Evolutionary conservation across 2,797 vertebrate genomes (phyloP), one percentile per base, ranked within the genome.

Genomic region (Lophotriccus pileatus): DNA sequence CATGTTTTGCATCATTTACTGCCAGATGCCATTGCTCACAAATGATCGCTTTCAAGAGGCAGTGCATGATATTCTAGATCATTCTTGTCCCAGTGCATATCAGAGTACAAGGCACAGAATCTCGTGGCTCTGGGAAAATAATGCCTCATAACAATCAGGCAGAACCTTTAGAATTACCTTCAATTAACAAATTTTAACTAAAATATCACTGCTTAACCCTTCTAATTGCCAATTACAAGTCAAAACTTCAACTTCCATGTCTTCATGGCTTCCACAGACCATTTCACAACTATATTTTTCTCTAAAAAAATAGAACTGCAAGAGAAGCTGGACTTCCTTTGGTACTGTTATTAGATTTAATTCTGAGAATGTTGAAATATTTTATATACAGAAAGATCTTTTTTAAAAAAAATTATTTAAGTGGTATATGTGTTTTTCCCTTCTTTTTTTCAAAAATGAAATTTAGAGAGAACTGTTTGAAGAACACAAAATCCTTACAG

Each of bases 1-100:
- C 69, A 7, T 63, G 50, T 76, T 90, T 88, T 91, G 55, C 62
- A 59, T 84, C 39, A 78, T 94, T 89, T 93, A 44, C 53, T 94
- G 55, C 58, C 49, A 90, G 52, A 75, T 90, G 60, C 47, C 41
- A 10, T 82, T 81, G 36, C 44, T 86, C 50, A n/a, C 0, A 0
- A 69, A 62, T 52, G 36, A 36, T 78, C 37, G 44, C 43, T 86
- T 93, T 78, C 55, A 81, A 72, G 58, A 88, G 36, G 72, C 30
- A 63, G 16, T 2, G 30, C 0, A 0, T 23, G 12, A 7, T 72
- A 79, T 44, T 91, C 80, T 59, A 73, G 91, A 94, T 53, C 50
- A 16, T 6, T 16, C 23, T 9, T 76, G 28, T 78, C 23, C 43
- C n/a, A 44, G 34, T 20, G 21, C 43, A 37, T 47, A 15, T 3